Conservation (phyloP, 2,797 vertebrate genomes). For the Menidia menidia region DNA sequence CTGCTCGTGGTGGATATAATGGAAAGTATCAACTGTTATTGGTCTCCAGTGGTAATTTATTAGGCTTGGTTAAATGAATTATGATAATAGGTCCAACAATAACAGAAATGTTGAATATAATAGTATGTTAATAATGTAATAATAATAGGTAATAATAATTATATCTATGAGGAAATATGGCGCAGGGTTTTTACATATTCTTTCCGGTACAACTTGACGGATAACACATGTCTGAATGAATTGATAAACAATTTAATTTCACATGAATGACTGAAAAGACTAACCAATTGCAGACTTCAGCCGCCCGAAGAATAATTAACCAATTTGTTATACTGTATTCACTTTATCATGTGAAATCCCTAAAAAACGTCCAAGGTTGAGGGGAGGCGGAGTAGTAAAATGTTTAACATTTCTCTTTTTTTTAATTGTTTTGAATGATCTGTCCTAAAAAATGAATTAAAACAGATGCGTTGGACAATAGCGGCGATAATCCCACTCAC, state of each 20-base stretch:
- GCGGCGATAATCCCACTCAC: not conserved
- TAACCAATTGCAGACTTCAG: not conserved
- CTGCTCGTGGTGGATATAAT: not conserved
- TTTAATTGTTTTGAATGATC: not conserved
- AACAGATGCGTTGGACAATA: not conserved
- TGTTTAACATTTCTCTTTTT: not conserved
- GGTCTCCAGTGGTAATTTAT: not conserved
- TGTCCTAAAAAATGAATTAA: not conserved
- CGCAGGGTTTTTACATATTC: too few relatives aligned
- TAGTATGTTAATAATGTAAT: not conserved
- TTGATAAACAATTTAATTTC: not conserved
- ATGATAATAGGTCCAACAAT: not conserved
- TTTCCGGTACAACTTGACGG: not conserved
- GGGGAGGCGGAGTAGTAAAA: not conserved
- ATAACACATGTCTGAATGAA: not conserved
- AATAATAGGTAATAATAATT: not conserved
- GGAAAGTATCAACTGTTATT: not conserved
- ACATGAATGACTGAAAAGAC: not conserved
- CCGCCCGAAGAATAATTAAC: not conserved
- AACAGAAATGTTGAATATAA: not conserved
- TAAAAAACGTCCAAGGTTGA: too few relatives aligned
- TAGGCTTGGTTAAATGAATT: not conserved
- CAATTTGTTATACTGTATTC: not conserved
- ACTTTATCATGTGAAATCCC: not conserved
- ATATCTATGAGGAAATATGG: not conserved